Conservation (phyloP, 2,888 invertebrate genomes). For the Augiades crinisus region DNA sequence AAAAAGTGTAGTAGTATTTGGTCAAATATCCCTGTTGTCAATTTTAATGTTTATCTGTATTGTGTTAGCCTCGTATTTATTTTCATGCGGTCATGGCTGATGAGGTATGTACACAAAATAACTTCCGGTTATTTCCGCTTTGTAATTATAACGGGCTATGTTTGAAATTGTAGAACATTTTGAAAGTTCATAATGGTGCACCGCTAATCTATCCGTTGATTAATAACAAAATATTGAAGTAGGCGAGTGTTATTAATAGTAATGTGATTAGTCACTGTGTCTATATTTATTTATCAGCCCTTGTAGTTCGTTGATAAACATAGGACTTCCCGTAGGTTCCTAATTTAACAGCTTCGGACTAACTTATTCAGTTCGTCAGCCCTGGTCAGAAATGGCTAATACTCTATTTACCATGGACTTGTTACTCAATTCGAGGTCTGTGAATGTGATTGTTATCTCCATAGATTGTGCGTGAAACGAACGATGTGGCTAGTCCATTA, state of each 20-base stretch:
- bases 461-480: no score
- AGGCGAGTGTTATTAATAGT: background rate
- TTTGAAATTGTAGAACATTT: slow-evolving; percentile 5
- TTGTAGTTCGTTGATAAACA: no score
- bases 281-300: no score
- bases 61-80: slow-evolving; percentile 3
- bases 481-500: no score
- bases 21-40: background rate
- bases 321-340: no score
- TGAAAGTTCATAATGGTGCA: background rate
- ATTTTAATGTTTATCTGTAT: background rate
- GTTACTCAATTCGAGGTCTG: no score
- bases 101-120: slow-evolving; percentile 13
- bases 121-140: slow-evolving; percentile 20
- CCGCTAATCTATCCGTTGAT: background rate
- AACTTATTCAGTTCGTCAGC: no score
- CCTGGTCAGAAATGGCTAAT: no score
- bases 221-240: background rate
- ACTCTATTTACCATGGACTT: no score
- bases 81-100: background rate
- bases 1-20: background rate
- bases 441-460: no score
- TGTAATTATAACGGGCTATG: slow-evolving; percentile 18
- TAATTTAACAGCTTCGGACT: no score
- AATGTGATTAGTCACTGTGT: background rate